Evolutionary conservation across 2,113 vertebrate species (phyloP).

Genomic region (Rhea americana): DNA sequence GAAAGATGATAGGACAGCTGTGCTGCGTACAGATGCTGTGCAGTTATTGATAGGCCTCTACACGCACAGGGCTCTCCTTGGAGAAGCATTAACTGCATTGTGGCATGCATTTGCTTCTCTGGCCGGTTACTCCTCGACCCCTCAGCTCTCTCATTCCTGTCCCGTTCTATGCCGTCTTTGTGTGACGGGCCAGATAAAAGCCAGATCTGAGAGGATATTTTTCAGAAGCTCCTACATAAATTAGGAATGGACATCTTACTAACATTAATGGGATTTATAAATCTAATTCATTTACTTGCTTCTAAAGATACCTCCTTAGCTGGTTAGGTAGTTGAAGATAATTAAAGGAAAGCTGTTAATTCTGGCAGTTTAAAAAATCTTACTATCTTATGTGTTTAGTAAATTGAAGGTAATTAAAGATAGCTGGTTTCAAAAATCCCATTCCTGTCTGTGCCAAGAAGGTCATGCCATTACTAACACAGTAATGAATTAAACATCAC

Average conservation of each 20-base stretch:
- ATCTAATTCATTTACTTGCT: not conserved
- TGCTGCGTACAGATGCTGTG: not conserved
- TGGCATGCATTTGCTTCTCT: not conserved
- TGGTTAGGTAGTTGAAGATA: not conserved
- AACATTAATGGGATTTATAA: not conserved
- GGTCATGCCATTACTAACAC: not conserved
- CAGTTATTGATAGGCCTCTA: not conserved
- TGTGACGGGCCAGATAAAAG: not conserved
- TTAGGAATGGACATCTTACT: not conserved
- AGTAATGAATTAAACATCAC: not conserved
- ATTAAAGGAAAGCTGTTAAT: constrained; percentile 1
- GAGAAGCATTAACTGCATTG: not conserved
- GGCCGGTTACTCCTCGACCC: fast-evolving
- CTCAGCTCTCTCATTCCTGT: not conserved
- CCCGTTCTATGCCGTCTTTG: not conserved
- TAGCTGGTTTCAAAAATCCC: constrained; percentile 6
- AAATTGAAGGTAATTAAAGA: constrained; percentile 22
- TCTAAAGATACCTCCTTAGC: not conserved
- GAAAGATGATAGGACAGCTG: no score
- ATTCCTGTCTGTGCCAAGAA: not conserved
- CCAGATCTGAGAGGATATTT: not conserved
- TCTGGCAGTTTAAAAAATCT: not conserved
- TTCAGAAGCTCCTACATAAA: not conserved
- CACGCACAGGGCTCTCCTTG: not conserved
- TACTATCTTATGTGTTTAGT: not conserved